Percentiles rank a stretch among this genome's conserved stretches.
phyloP scores from a whole-genome alignment of 2,888 invertebrate genomes.

The Drosophila nr. medialis region DNA sequence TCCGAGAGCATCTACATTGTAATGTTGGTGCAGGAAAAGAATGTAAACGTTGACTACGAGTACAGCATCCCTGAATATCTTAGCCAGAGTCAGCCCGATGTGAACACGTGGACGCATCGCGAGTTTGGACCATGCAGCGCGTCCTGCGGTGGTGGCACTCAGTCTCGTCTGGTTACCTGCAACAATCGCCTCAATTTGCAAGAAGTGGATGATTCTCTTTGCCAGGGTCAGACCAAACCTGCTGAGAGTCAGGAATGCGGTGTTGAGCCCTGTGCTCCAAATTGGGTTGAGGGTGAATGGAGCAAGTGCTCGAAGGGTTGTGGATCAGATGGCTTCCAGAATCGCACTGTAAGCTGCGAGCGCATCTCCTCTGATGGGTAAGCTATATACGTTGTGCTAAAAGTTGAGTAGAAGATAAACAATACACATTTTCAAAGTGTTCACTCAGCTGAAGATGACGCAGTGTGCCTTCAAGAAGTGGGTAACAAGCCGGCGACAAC shows the following conservation, averaged over 20 bases:
- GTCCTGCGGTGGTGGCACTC: constrained; percentile 96
- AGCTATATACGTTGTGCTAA: constrained; percentile 30
- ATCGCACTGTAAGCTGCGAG: constrained; percentile 91
- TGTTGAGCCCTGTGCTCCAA: constrained; percentile 90
- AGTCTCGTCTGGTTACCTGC: constrained; percentile 92
- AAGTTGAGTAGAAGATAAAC: fast-evolving
- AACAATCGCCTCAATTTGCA: constrained; percentile 90
- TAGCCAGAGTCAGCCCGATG: constrained; percentile 88
- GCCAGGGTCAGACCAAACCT: constrained; percentile 92
- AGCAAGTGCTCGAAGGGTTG: constrained; percentile 92
- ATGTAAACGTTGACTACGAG: constrained; percentile 94
- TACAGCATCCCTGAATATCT: constrained; percentile 93
- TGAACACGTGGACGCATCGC: constrained; percentile 92
- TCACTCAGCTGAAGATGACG: constrained; percentile 90
- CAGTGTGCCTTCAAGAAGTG: constrained; percentile 88
- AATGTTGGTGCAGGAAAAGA: constrained; percentile 92
- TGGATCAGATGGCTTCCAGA: constrained; percentile 90
- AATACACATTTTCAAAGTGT: constrained; percentile 83
- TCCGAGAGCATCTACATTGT: constrained; percentile 94
- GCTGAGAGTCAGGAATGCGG: constrained; percentile 90
- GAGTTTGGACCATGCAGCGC: constrained; percentile 91
- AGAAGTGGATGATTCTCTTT: constrained; percentile 90
- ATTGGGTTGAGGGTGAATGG: constrained; percentile 93
- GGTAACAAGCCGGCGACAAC: constrained; percentile 89
- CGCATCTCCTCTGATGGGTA: constrained; percentile 90